Evolutionary conservation across 1,140 invertebrate genomes (phyloP).

Genomic region (Bombus polaris): DNA sequence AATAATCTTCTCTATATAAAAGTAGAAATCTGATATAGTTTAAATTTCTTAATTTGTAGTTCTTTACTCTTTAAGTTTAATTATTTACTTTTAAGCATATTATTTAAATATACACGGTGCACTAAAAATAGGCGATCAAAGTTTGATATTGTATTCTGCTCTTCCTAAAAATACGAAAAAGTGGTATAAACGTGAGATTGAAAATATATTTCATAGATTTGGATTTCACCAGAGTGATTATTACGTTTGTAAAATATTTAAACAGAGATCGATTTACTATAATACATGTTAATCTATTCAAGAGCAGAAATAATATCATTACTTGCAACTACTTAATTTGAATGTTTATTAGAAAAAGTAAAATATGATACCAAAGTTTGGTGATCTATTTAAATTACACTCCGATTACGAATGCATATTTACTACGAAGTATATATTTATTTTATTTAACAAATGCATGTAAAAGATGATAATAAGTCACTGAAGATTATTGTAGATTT

Average conservation of each 20-base stretch:
- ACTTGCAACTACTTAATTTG: not conserved
- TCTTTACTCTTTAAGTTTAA: not conserved
- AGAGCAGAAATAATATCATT: not conserved
- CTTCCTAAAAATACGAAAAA: not conserved
- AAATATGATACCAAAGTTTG: not conserved
- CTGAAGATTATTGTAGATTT: conserved; percentile 95
- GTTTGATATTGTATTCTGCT: not conserved
- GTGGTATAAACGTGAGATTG: not conserved
- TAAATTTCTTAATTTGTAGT: not conserved
- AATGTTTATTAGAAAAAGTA: not conserved
- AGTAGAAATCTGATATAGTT: not conserved
- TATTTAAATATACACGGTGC: not conserved
- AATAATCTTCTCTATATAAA: too few species aligned
- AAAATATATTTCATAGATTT: not conserved
- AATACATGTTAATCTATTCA: not conserved
- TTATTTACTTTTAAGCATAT: not conserved
- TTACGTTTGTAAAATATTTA: not conserved
- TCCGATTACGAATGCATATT: not conserved
- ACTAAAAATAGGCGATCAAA: not conserved
- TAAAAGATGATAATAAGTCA: conserved; percentile 88
- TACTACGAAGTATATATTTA: not conserved
- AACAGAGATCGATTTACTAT: not conserved
- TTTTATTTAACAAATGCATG: conserved; percentile 84
- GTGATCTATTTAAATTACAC: not conserved
- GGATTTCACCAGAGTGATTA: not conserved